These are phyloP conservation scores for Mallotus villosus DNA, from an alignment of 2,797 vertebrate genomes.

Conservation along the genomic window DNA sequence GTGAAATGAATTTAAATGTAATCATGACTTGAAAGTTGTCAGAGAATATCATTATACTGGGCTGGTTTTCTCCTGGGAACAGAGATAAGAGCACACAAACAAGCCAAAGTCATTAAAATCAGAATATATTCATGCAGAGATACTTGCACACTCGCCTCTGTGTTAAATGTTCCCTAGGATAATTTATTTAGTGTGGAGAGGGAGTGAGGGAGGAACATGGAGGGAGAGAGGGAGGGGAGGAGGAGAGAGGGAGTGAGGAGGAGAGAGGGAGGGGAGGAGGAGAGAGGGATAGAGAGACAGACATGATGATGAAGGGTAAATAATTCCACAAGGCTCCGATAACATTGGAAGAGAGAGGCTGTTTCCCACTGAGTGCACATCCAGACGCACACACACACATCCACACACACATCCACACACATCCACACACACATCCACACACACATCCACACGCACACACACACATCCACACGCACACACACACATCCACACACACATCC, in stretches of 20 bases:
- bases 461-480: conserved; percentile 1
- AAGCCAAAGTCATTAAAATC: no score
- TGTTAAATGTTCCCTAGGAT: background rate
- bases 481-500: background rate
- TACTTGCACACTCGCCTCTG: no score
- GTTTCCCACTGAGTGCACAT: conserved; percentile 23
- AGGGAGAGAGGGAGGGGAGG: background rate
- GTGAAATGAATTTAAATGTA: no score
- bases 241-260: background rate
- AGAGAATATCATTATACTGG: no score
- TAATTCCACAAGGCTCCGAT: conserved; percentile 85
- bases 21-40: no score
- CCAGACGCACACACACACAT: background rate
- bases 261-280: background rate
- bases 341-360: conserved; percentile 45
- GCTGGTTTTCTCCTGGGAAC: no score
- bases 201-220: background rate
- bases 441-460: background rate
- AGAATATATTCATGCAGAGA: no score
- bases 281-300: conserved; percentile 69
- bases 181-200: conserved; percentile 50
- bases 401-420: background rate
- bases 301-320: conserved; percentile 75
- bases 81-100: no score
- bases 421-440: conserved; percentile 4